Evolutionary conservation across 92 coral and sea anemone genomes (phyloP), one percentile per base, ranked within the genome.

Genomic region (Actinostola sp.): DNA sequence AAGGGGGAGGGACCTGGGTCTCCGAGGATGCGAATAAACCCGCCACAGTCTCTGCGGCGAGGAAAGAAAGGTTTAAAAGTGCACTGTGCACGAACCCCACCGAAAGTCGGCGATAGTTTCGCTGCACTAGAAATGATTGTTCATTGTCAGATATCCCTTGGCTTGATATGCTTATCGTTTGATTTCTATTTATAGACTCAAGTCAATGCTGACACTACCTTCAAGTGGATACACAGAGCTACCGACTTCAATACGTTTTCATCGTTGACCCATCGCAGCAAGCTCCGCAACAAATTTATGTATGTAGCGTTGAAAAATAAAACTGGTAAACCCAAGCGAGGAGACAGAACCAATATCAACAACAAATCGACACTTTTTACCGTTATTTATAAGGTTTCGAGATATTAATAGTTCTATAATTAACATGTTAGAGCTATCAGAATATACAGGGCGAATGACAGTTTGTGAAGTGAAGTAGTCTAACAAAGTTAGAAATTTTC

Each of bases 241-340:
- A 11, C 25, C 1, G 19, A 33, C 23, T 51, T 19, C 23, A 8
- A 70, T 42, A 35, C 75, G 0, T 52, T 51, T 34, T 53, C 75
- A 16, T 35, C 75, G 11, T 19, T 46, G 2, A 52, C 16, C n/a
- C 51, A 70, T 29, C 23, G 27, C 2, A 52, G 14, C 20, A 12
- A 16, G 16, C 4, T 10, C 8, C 11, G 31, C 38, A 21, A 41
- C 8, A 36, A 17, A 15, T 0, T 1, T 1, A 67, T 67, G 73
- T 57, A 71, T 60, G n/a, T 71, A 21, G 77, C 52, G 21, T 23
- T 71, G 13, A 39, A 42, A 21, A 53, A 20, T 28, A 26, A 55
- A 2, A 65, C 38, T 70, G 66, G 77, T 38, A 24, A 38, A 2
- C 58, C 77, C 2, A 71, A 71, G 56, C 55, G 56, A 71, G 77